Evolutionary conservation across 1,140 invertebrate species (phyloP).

Genomic region (Lepidurus packardi): DNA sequence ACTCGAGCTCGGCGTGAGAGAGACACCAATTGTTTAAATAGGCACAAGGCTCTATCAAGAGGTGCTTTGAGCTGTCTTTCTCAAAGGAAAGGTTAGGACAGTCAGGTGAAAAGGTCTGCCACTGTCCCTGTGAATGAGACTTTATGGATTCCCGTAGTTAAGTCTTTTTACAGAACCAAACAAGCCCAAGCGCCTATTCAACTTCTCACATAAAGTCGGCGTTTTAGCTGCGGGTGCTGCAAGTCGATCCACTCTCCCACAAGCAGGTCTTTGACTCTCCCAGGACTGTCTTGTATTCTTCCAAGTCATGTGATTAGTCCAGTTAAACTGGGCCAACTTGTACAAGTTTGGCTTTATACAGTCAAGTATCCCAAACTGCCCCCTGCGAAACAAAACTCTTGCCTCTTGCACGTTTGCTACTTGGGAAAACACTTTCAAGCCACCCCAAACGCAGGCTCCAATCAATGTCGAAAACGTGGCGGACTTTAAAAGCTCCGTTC

Average conservation of each 20-base stretch:
- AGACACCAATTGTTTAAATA: conserved; percentile 13
- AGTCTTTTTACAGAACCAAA: background rate
- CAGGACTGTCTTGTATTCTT: background rate
- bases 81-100: conserved; percentile 5
- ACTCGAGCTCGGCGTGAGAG: conserved; percentile 7
- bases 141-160: conserved; percentile 7
- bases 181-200: background rate
- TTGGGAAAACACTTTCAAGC: background rate
- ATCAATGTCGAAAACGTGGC: background rate
- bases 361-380: background rate
- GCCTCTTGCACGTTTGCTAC: background rate
- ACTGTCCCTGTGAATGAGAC: conserved; percentile 4
- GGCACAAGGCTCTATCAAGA: background rate
- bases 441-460: background rate
- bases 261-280: background rate
- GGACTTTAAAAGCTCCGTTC: background rate
- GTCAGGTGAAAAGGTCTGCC: conserved; percentile 20
- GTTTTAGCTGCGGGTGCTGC: background rate
- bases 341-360: background rate
- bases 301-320: background rate
- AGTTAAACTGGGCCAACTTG: background rate
- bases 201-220: background rate
- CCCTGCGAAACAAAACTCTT: background rate
- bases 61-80: conserved; percentile 12
- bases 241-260: background rate